Conservation (phyloP, 2,797 vertebrate species). For the Steatocranus sp. region DNA sequence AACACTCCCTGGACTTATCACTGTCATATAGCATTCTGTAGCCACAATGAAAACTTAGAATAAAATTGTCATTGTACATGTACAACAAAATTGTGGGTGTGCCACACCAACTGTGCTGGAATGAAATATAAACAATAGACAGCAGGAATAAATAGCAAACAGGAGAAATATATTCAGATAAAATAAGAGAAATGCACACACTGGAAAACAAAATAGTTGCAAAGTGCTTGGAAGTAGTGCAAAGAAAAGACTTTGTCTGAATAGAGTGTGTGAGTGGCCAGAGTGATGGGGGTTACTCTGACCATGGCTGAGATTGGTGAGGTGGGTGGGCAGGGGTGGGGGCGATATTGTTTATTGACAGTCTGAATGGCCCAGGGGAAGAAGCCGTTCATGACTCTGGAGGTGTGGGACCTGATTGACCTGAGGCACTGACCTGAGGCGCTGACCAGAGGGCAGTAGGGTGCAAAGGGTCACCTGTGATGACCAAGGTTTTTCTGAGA, state of each 20-base stretch:
- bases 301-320: background rate
- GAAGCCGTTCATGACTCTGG: background rate
- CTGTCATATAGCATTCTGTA: background rate
- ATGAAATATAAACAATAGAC: background rate
- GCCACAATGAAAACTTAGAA: background rate
- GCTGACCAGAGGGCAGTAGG: background rate
- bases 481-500: background rate
- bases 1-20: background rate
- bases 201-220: background rate
- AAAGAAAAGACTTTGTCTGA: background rate
- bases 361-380: background rate
- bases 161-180: background rate
- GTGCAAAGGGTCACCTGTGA: background rate
- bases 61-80: background rate
- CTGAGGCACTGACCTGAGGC: background rate
- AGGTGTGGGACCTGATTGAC: background rate
- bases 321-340: background rate
- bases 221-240: background rate
- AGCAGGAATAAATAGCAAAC: background rate
- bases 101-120: background rate
- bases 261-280: background rate
- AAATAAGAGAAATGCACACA: background rate
- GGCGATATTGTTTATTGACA: background rate
- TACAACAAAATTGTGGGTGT: background rate
- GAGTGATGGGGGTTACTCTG: background rate